Percentiles rank a stretch among this genome's conserved stretches.
phyloP scores from a whole-genome alignment of 2,113 vertebrate species.

The Gobius niger region DNA sequence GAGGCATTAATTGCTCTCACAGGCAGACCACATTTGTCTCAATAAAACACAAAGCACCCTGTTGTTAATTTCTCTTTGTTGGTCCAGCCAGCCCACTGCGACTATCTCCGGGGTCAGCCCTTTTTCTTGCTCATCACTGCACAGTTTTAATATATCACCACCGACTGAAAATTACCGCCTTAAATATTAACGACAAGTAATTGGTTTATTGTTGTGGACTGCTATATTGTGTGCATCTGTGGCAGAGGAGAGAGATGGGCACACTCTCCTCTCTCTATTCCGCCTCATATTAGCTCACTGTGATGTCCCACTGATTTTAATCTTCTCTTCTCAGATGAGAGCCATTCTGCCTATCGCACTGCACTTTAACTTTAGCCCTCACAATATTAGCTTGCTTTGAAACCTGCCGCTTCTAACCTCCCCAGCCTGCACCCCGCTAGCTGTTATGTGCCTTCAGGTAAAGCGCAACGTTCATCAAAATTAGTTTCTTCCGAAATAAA shows the following conservation, averaged over 20 bases:
- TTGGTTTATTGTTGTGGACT: slow-evolving; percentile 80
- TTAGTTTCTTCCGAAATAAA: slow-evolving; percentile 59
- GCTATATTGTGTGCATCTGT: slow-evolving; percentile 60
- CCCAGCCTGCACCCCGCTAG: slow-evolving; percentile 58
- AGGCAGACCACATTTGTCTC: slow-evolving; percentile 74
- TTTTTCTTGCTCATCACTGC: slow-evolving; percentile 64
- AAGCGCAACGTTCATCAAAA: slow-evolving; percentile 55
- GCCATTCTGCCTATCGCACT: slow-evolving; percentile 71
- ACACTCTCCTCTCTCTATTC: slow-evolving; percentile 53
- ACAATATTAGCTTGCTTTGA: slow-evolving; percentile 73
- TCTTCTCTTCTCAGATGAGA: slow-evolving; percentile 80
- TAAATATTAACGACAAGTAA: slow-evolving; percentile 82
- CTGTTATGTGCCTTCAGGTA: slow-evolving; percentile 65
- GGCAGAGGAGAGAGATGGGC: slow-evolving; percentile 23
- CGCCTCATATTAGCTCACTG: slow-evolving; percentile 72
- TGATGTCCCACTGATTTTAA: slow-evolving; percentile 84
- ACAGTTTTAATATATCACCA: slow-evolving; percentile 75
- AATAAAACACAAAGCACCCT: slow-evolving; percentile 71
- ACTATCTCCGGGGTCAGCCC: slow-evolving; percentile 65
- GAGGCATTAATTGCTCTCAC: slow-evolving; percentile 70
- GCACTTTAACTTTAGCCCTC: slow-evolving; percentile 73
- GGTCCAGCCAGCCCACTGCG: slow-evolving; percentile 52
- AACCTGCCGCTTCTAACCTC: slow-evolving; percentile 66
- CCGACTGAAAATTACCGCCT: slow-evolving; percentile 73
- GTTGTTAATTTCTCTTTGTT: slow-evolving; percentile 67